Conservation (phyloP, 2,888 invertebrate genomes). For the Drosophila testacea region DNA sequence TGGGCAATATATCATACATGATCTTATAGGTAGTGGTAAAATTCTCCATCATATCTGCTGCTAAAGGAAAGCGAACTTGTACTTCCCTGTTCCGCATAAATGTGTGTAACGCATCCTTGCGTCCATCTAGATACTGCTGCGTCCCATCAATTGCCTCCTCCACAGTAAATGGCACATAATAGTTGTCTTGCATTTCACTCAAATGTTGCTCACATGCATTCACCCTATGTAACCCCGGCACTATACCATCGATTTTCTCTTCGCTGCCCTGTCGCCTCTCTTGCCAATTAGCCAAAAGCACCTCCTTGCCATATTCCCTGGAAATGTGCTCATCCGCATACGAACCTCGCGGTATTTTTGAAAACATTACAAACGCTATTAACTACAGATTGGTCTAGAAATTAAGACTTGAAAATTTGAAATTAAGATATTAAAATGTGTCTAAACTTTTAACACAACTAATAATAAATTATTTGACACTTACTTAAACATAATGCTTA, state of each 20-base stretch:
- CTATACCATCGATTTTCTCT: conserved; percentile 30
- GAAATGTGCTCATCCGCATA: conserved; percentile 35
- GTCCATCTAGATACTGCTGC: conserved; percentile 6
- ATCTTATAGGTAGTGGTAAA: conserved; percentile 50
- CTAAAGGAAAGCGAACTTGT: conserved; percentile 25
- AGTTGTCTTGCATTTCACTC: conserved; percentile 26
- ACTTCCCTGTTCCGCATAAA: conserved; percentile 9
- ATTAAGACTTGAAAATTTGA: conserved; percentile 8
- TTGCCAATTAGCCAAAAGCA: conserved; percentile 48
- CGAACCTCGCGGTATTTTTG: conserved; percentile 34
- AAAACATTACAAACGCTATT: conserved; percentile 25
- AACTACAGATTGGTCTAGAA: background rate
- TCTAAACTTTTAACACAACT: background rate
- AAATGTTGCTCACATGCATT: conserved; percentile 26
- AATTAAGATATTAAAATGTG: background rate
- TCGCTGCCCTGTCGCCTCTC: conserved; percentile 31
- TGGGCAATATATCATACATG: conserved; percentile 41
- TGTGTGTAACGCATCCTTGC: conserved; percentile 13
- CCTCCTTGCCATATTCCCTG: conserved; percentile 40
- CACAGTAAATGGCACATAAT: background rate
- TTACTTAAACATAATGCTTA: too few species aligned
- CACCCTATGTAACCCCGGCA: conserved; percentile 30
- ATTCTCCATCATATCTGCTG: conserved; percentile 26
- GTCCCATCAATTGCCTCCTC: conserved; percentile 8
- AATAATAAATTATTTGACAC: background rate